Base-by-base conservation (phyloP, 2,797 vertebrate genomes). In the Silurus aristotelis region DNA sequence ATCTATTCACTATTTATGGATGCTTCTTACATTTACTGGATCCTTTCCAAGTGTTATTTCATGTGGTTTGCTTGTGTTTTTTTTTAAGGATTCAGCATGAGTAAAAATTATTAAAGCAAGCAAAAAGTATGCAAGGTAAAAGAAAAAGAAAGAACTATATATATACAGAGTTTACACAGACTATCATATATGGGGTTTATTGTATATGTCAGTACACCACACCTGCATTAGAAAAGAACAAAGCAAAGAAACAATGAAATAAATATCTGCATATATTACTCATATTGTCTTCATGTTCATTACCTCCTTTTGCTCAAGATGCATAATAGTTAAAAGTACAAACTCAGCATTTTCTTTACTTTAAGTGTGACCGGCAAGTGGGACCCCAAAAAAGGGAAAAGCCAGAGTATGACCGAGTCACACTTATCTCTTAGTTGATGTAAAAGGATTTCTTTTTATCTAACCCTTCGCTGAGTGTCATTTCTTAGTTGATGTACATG, bases 1-100 rank as follows among this genome's bases (percentile, higher is more conserved):
- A 6, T 38, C 77, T 46, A 13, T 61, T 73, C 38, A 14, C 8
- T 22, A 14, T 48, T 61, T 71, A 25, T 48, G 9, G n/a, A 22
- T 61, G 12, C 67, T 56, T 25, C 78, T 48, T 25, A 13, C 2
- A 31, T 73, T 52, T 25, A 4, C 43, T 73, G 52, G 48, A 75
- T n/a, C 6, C 14, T 75, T 56, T 56, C 72, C 14, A 25, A 27
- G 13, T 25, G 56, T 83, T 52, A 92, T 60, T 78, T 22, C 20
- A 12, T 58, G 17, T 20, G 25, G 52, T 75, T 27, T 56, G 48
- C 25, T 55, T 75, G 4, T 19, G 25, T 43, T 6, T 19, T 5
- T 5, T 72, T 5, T 13, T 48, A 14, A 6, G 27, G 68, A 5
- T 48, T 68, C 27, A 71, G 19, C 6, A 12, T 71, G 19, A 71